Percentiles rank a stretch among this genome's conserved stretches.
phyloP scores from a whole-genome alignment of 2,888 invertebrate genomes.

The Phragmatobia fuliginosa region DNA sequence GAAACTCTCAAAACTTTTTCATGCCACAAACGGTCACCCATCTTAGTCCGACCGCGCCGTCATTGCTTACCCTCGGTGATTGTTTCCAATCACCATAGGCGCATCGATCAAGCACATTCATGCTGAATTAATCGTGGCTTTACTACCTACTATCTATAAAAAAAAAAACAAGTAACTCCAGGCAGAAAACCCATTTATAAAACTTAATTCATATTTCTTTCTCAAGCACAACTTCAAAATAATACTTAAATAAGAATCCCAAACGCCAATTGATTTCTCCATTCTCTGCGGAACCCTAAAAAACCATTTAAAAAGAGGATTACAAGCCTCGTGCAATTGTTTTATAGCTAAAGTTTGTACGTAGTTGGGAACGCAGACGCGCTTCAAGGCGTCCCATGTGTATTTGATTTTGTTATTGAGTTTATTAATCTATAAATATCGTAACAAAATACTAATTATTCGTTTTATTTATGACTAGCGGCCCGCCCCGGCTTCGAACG shows the following conservation, averaged over 20 bases:
- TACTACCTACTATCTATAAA: too few species aligned
- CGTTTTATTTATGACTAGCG: background rate
- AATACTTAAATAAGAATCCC: background rate
- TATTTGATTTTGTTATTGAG: conserved; percentile 4
- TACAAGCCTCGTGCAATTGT: conserved; percentile 11
- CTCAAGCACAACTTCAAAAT: background rate
- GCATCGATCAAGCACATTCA: too few species aligned
- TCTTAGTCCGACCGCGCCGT: too few species aligned
- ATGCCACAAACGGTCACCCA: too few species aligned
- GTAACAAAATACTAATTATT: background rate
- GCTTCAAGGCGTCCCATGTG: conserved; percentile 3
- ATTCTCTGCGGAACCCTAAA: conserved; percentile 11
- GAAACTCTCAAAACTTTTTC: too few species aligned
- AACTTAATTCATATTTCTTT: background rate
- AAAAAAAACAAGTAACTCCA: too few species aligned
- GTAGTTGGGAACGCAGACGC: background rate
- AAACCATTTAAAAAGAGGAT: conserved; percentile 16
- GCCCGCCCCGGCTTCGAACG: too few species aligned
- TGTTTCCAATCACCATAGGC: too few species aligned
- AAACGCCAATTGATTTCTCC: background rate
- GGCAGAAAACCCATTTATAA: background rate
- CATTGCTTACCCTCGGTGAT: too few species aligned
- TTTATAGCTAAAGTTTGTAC: conserved; percentile 25
- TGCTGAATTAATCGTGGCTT: too few species aligned
- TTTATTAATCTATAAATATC: conserved; percentile 5